Percentiles rank a stretch among this genome's conserved stretches.
Conservation (phyloP, 2,113 vertebrate species). For the Tupaia tana region DNA sequence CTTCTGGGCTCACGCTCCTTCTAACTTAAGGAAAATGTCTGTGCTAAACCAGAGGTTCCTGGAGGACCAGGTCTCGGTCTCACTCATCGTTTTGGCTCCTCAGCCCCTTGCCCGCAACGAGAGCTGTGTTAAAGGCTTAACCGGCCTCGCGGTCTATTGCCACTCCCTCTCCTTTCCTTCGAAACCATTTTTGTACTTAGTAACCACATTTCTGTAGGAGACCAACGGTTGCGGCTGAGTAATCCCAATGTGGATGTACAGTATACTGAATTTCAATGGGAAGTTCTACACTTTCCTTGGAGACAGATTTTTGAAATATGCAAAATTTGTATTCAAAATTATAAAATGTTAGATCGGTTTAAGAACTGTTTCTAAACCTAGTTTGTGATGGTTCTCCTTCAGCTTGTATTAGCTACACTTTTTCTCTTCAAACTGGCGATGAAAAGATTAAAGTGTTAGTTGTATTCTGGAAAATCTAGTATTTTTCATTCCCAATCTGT, state of each 20-base stretch:
- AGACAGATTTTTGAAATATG: not conserved
- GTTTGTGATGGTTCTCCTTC: not conserved
- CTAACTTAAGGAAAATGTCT: too few relatives aligned
- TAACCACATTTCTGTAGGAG: not conserved
- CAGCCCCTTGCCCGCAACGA: not conserved
- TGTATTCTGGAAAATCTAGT: not conserved
- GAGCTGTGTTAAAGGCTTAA: not conserved
- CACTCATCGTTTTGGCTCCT: not conserved
- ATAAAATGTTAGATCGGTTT: not conserved
- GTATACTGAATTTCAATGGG: not conserved
- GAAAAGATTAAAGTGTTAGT: slow-evolving; percentile 2
- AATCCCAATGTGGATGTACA: not conserved
- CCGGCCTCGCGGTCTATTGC: not conserved
- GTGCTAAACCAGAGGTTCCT: not conserved
- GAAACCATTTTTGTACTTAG: not conserved
- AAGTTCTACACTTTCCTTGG: not conserved
- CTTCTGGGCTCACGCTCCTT: not conserved
- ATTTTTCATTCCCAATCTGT: not conserved
- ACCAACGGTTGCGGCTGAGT: not conserved
- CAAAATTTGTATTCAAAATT: not conserved
- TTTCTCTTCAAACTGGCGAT: not conserved
- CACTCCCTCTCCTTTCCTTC: not conserved
- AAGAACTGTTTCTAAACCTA: slow-evolving; percentile 5
- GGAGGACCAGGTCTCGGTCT: not conserved
- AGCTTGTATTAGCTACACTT: not conserved